These are phyloP conservation scores for Neoarius graeffei DNA, from an alignment of 2,113 vertebrate genomes.

Conservation along the genomic window DNA sequence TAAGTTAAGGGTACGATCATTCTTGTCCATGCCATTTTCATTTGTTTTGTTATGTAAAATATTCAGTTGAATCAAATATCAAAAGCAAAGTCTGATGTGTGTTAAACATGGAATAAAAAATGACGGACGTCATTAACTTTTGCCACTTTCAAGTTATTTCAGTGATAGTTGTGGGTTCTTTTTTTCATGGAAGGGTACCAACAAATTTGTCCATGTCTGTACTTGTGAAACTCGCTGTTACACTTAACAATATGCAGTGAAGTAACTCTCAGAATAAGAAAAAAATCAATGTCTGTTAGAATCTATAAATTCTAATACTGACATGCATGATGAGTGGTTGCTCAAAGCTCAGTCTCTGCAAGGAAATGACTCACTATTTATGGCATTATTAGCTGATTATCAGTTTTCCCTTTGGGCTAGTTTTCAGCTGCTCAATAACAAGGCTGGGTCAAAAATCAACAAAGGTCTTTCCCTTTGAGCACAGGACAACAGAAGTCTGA, in stretches of 20 bases:
- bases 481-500: conserved; percentile 19
- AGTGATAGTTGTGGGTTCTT: too few relatives aligned
- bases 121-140: too few relatives aligned
- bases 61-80: too few relatives aligned
- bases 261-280: background rate
- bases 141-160: too few relatives aligned
- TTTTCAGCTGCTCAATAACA: conserved; percentile 16
- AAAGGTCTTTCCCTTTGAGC: conserved; percentile 23
- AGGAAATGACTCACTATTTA: background rate
- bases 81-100: too few relatives aligned
- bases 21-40: too few relatives aligned
- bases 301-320: background rate
- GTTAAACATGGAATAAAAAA: too few relatives aligned
- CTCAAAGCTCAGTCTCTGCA: background rate
- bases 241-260: background rate
- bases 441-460: conserved; percentile 27
- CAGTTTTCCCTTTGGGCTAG: background rate
- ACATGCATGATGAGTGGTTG: background rate
- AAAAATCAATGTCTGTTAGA: background rate
- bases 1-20: too few relatives aligned
- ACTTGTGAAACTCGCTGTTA: background rate
- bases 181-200: too few relatives aligned
- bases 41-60: too few relatives aligned
- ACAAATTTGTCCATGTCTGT: too few relatives aligned
- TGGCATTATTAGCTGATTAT: background rate